phyloP scores from a whole-genome alignment of 1,140 invertebrate genomes.

The Sesamia nonagrioides region DNA sequence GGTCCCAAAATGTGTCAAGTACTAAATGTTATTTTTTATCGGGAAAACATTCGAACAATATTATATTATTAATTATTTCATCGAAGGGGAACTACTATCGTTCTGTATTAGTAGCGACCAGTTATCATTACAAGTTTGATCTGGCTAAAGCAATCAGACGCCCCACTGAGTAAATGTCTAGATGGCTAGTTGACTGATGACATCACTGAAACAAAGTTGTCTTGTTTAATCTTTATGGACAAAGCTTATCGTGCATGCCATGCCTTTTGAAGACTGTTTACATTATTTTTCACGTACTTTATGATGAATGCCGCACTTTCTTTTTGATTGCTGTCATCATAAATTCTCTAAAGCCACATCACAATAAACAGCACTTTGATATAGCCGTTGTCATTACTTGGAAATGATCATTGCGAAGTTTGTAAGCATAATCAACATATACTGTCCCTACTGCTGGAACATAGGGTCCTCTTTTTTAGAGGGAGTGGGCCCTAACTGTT shows the following conservation, averaged over 20 bases:
- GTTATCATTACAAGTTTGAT: constrained; percentile 20
- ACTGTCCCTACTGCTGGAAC: too few relatives aligned
- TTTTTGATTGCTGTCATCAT: constrained; percentile 19
- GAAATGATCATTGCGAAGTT: background rate
- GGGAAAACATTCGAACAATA: too few relatives aligned
- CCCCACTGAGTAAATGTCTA: background rate
- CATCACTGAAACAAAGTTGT: constrained; percentile 44
- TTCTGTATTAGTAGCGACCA: background rate
- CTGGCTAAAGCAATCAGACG: constrained; percentile 24
- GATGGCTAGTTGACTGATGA: constrained; percentile 30
- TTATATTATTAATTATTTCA: too few relatives aligned
- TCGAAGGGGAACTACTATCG: too few relatives aligned
- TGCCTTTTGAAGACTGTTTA: constrained; percentile 47
- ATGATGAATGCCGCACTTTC: constrained; percentile 16
- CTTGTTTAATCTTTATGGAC: constrained; percentile 43
- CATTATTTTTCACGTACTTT: constrained; percentile 20
- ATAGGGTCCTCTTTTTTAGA: too few relatives aligned
- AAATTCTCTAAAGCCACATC: background rate
- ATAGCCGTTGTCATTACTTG: background rate
- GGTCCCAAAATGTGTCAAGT: too few relatives aligned
- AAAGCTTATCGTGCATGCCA: constrained; percentile 32
- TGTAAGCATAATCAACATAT: too few relatives aligned
- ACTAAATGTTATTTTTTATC: too few relatives aligned
- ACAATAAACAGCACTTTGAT: background rate
- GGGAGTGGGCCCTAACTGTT: too few relatives aligned